Evolutionary conservation across 2,797 vertebrate genomes (phyloP).

Genomic region (Tamandua tetradactyla): DNA sequence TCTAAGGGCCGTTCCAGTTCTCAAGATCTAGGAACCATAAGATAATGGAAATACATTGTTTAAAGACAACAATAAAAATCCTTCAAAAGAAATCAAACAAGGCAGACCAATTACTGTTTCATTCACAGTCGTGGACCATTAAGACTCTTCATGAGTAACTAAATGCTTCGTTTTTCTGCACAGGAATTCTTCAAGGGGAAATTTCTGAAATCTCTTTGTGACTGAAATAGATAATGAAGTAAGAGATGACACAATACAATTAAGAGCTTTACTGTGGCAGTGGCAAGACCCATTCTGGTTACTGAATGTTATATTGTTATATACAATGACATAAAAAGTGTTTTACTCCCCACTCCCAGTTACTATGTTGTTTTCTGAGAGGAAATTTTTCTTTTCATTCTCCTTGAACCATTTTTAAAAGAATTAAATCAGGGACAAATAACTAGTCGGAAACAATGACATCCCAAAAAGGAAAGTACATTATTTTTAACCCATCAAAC

Average conservation of each 20-base stretch:
- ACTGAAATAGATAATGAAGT: background rate
- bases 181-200: background rate
- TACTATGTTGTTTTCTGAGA: background rate
- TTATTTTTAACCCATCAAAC: background rate
- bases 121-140: background rate
- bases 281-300: background rate
- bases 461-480: background rate
- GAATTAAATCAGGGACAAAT: background rate
- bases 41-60: background rate
- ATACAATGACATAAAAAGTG: background rate
- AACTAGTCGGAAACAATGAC: background rate
- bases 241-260: background rate
- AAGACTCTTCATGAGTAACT: background rate
- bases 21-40: background rate
- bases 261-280: background rate
- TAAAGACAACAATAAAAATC: background rate
- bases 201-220: background rate
- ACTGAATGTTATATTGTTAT: background rate
- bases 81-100: slow-evolving; percentile 30
- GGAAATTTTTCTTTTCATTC: background rate
- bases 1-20: background rate
- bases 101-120: background rate
- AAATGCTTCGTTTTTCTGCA: slow-evolving; percentile 13
- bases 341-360: background rate
- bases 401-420: background rate